Conservation (phyloP, 1,140 invertebrate species). For the Brevipalpus yothersi region DNA sequence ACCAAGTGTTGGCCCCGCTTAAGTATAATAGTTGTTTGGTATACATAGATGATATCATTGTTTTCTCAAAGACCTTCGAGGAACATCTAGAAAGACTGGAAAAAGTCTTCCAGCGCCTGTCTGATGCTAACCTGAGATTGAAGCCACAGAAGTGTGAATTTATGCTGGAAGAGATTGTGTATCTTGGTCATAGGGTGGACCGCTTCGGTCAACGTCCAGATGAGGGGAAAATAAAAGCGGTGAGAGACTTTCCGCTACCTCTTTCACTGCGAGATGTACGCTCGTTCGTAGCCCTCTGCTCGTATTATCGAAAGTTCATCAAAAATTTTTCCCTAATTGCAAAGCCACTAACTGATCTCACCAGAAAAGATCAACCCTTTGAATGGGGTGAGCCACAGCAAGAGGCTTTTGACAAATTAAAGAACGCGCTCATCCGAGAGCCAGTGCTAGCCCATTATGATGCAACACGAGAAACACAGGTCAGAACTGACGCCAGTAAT, state of each 20-base stretch:
- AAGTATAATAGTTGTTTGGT: conserved; percentile 6
- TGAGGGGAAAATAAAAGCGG: not conserved
- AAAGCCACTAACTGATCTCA: not conserved
- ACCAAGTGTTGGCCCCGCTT: conserved; percentile 8
- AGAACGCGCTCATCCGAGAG: not conserved
- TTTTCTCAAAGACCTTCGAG: conserved; percentile 11
- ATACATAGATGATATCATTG: conserved; percentile 15
- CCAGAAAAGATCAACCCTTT: not conserved
- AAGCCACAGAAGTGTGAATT: conserved; percentile 14
- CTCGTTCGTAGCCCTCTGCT: not conserved
- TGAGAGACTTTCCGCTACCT: not conserved
- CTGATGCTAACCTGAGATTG: conserved; percentile 9
- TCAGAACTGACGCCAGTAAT: not conserved
- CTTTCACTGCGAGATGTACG: not conserved
- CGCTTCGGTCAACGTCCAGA: not conserved
- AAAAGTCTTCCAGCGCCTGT: conserved; percentile 12
- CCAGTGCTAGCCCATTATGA: not conserved
- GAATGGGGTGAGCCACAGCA: not conserved
- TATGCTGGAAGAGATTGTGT: conserved; percentile 2
- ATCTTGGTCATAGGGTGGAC: conserved; percentile 12
- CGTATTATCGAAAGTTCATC: not conserved
- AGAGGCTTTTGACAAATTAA: not conserved
- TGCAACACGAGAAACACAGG: not conserved
- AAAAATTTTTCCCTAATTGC: not conserved
- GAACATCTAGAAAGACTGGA: conserved; percentile 12